Evolutionary conservation across 2,888 invertebrate genomes (phyloP).

Genomic region (Tetanocera ferruginea): DNA sequence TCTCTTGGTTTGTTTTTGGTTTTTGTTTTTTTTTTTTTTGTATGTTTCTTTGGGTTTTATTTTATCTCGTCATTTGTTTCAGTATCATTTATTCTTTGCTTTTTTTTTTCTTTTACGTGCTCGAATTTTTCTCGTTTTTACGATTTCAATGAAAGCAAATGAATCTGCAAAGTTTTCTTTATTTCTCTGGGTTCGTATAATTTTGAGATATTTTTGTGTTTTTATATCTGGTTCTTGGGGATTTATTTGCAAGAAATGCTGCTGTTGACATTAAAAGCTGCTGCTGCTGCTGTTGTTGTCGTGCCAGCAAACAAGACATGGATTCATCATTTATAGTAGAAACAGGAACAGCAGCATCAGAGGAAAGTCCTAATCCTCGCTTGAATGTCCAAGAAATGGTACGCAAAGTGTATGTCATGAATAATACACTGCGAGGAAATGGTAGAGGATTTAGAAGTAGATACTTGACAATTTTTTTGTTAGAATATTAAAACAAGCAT

Average conservation of each 20-base stretch:
- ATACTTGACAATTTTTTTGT: too few relatives aligned
- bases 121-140: slow-evolving; percentile 11
- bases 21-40: slow-evolving; percentile 15
- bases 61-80: slow-evolving; percentile 2
- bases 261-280: neutral
- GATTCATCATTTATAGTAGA: neutral
- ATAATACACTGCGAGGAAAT: too few relatives aligned
- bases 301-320: neutral
- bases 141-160: slow-evolving; percentile 34
- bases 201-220: slow-evolving; percentile 24
- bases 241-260: slow-evolving; percentile 12
- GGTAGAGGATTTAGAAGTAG: too few relatives aligned
- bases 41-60: neutral
- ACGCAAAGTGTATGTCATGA: too few relatives aligned
- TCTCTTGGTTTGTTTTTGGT: neutral
- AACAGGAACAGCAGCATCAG: neutral
- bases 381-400: too few relatives aligned
- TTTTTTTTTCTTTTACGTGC: slow-evolving; percentile 5
- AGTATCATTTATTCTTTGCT: slow-evolving; percentile 3
- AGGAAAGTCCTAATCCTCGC: neutral
- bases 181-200: slow-evolving; percentile 27
- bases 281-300: neutral
- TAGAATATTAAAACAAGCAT: too few relatives aligned
- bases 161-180: slow-evolving; percentile 32
- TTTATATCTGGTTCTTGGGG: slow-evolving; percentile 27